Base-by-base conservation (phyloP, 2,888 invertebrate species). In the Pristionchus exspectatus region DNA sequence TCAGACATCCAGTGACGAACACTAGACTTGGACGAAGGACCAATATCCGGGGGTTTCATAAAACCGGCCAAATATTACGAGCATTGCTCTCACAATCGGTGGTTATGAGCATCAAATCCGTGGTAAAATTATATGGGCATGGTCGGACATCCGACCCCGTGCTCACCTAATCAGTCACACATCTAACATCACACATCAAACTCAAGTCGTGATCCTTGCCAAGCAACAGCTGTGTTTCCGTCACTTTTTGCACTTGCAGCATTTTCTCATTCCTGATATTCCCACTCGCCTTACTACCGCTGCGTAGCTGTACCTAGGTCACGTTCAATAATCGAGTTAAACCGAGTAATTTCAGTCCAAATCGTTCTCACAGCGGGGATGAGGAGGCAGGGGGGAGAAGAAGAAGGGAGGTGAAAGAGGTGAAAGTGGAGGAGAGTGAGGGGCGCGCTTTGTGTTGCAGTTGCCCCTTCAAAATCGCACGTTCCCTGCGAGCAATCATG, bases 181-280 rank as follows among this genome's bases (percentile, higher is more conserved):
- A 18, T 63, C 63, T 24, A 24, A 63, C 63, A 63, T 21, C 59
- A 59, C 59, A 2, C 54, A 54, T 56, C 56, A 21, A 12, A n/a
- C 21, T 63, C 63, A 9, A 10, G 24, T n/a, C 24, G 21, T 24
- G 59, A 12, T 59, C 24, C 63, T 63, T 21, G 33, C 0, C 9
- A 72, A 66, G 27, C 69, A 18, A 72, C 69, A 72, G 33, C 33
- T 72, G 69, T 72, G 69, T 33, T 72, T 72, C 69, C 69, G 33
- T 72, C 69, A 30, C 69, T 72, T 72, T 72, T 72, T 72, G 69
- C 69, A 72, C 69, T 72, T 66, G 66, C 66, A 66, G 27, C n/a
- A 16, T 2, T 56, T 21, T 10, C 21, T 56, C 56, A 56, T 56
- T 21, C 56, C 56, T 4, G 56, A 4, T 18, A 21, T 56, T 16